phyloP scores from a whole-genome alignment of 2,113 vertebrate species.

The Verasper variegatus region DNA sequence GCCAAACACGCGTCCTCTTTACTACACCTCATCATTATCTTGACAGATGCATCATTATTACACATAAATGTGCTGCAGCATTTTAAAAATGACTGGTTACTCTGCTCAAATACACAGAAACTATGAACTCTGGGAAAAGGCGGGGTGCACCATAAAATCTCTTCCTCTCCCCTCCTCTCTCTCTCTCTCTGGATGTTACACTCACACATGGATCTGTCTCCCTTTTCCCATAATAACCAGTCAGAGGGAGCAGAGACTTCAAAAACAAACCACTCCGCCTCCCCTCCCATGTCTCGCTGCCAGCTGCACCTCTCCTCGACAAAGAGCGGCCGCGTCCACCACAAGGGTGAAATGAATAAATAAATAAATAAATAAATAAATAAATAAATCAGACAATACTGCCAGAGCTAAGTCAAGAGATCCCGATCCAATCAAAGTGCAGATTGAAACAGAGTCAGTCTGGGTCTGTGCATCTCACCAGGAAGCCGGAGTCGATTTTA shows the following conservation, averaged over 20 bases:
- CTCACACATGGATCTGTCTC: constrained; percentile 17
- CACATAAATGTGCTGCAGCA: constrained; percentile 9
- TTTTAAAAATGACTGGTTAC: not conserved
- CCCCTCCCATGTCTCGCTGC: constrained; percentile 11
- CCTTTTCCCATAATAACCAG: constrained; percentile 57
- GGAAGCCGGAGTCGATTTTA: constrained; percentile 60
- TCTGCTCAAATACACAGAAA: not conserved
- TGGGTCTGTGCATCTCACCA: constrained; percentile 13
- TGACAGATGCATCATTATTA: constrained; percentile 10
- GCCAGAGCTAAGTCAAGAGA: constrained; percentile 3
- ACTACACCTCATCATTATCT: constrained; percentile 20
- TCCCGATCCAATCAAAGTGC: constrained; percentile 38
- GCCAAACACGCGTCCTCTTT: constrained; percentile 10
- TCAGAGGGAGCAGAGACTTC: constrained; percentile 48
- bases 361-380: not conserved
- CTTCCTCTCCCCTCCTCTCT: not conserved
- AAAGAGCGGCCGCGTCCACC: constrained; percentile 3
- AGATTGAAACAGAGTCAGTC: constrained; percentile 18
- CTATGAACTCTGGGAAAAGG: not conserved
- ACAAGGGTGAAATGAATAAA: not conserved
- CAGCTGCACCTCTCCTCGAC: constrained; percentile 35
- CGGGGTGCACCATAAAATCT: not conserved
- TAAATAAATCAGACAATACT: not conserved
- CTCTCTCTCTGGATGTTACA: constrained; percentile 19
- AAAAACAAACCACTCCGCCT: constrained; percentile 61